Conservation (phyloP, 2,797 vertebrate species). For the Cheirogaleus major region DNA sequence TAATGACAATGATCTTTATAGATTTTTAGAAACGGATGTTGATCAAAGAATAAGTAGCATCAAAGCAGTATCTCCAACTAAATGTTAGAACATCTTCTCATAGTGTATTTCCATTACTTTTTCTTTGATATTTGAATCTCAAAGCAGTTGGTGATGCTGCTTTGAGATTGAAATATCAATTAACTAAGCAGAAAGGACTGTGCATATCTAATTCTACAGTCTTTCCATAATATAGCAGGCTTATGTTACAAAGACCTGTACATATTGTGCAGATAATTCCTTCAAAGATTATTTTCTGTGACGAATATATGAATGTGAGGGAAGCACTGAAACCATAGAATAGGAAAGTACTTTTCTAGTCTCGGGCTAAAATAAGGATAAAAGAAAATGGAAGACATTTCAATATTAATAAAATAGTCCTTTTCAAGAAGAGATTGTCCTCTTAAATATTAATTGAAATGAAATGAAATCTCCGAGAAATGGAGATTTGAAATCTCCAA, state of each 20-base stretch:
- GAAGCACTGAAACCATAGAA: neutral
- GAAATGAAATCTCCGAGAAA: neutral
- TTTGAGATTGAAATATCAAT: neutral
- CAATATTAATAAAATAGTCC: neutral
- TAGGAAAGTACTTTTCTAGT: neutral
- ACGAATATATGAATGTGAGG: neutral
- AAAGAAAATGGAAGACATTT: slow-evolving; percentile 1
- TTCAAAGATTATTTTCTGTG: neutral
- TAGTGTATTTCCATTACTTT: too few relatives aligned
- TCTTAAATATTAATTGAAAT: neutral
- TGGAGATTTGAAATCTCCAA: neutral
- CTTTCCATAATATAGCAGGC: neutral
- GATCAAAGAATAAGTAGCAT: neutral
- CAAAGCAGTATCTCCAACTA: too few relatives aligned
- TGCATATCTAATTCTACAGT: neutral
- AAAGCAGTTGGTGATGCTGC: neutral
- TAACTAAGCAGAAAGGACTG: neutral
- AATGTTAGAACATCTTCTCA: too few relatives aligned
- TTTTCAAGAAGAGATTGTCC: neutral
- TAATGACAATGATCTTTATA: neutral
- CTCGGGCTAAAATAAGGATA: neutral
- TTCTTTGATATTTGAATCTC: too few relatives aligned
- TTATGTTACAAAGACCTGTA: neutral
- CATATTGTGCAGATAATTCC: neutral
- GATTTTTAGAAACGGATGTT: neutral